Evolutionary conservation across 1,140 invertebrate genomes (phyloP).

Genomic region (silkworm (Bombyx mori)): DNA sequence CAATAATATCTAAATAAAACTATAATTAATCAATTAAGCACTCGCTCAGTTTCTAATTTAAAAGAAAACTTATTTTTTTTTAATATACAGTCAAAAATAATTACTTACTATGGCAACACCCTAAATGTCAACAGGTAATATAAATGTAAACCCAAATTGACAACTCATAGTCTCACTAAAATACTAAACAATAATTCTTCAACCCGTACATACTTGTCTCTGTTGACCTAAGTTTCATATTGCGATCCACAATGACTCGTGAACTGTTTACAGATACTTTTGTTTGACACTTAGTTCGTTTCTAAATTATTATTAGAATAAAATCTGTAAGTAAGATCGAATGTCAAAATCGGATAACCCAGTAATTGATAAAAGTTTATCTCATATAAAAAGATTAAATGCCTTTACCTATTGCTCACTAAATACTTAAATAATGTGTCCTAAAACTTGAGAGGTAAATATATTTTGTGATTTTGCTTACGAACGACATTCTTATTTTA

Average conservation of each 20-base stretch:
- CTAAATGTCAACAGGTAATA: constrained; percentile 65
- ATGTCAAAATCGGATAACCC: not conserved
- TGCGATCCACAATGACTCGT: constrained; percentile 11
- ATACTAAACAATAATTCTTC: constrained; percentile 36
- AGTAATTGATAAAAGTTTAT: not conserved
- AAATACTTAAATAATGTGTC: constrained; percentile 62
- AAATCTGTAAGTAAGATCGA: too few relatives aligned
- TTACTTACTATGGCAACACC: constrained; percentile 67
- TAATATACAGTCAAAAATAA: constrained; percentile 62
- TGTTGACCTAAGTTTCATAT: constrained; percentile 24
- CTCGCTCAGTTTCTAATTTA: constrained; percentile 35
- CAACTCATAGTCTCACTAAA: constrained; percentile 45
- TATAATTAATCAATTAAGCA: constrained; percentile 39
- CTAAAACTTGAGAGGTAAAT: constrained; percentile 65
- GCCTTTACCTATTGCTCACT: constrained; percentile 54
- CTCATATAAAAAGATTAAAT: constrained; percentile 42
- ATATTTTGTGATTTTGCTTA: constrained; percentile 66
- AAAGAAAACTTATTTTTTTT: constrained; percentile 50
- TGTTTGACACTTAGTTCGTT: too few relatives aligned
- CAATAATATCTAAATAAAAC: too few relatives aligned
- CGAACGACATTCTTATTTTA: constrained; percentile 44
- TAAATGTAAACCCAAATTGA: constrained; percentile 56
- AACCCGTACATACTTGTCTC: constrained; percentile 9
- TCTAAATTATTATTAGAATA: too few relatives aligned
- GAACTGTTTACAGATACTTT: too few relatives aligned